These are phyloP conservation scores for Datnioides undecimradiatus DNA, from an alignment of 2,113 vertebrate genomes.

Conservation along the genomic window DNA sequence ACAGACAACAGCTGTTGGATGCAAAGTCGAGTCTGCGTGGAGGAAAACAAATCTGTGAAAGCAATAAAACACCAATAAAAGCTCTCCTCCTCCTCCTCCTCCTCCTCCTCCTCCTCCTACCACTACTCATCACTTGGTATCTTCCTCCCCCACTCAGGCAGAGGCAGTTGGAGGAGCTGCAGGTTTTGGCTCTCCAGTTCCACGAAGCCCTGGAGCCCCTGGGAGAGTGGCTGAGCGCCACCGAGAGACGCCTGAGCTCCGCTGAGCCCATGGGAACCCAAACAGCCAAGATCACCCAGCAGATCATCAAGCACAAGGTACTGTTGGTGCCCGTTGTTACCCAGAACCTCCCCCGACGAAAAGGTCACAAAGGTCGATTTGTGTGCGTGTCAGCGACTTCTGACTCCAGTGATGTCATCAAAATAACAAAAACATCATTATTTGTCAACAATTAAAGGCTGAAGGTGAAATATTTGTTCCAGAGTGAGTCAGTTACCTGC, in stretches of 20 bases:
- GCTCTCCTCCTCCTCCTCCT: background rate
- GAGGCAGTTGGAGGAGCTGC: slow-evolving; percentile 95
- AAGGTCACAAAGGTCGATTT: background rate
- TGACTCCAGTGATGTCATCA: background rate
- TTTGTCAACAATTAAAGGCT: too few relatives aligned
- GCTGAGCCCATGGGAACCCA: slow-evolving; percentile 98
- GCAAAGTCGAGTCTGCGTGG: background rate
- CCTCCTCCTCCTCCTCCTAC: background rate
- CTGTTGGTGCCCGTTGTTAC: background rate
- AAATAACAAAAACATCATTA: background rate
- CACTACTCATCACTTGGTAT: background rate
- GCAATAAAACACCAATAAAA: slow-evolving; percentile 45
- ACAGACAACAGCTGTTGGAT: slow-evolving; percentile 14
- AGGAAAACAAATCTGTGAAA: slow-evolving; percentile 11
- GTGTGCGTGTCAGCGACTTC: background rate
- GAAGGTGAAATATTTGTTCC: background rate
- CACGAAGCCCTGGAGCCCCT: slow-evolving; percentile 96
- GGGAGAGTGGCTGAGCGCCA: slow-evolving; percentile 93
- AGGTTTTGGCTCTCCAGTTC: slow-evolving; percentile 96
- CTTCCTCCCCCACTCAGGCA: slow-evolving; percentile 84
- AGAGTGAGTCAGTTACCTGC: background rate
- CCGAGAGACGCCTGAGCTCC: slow-evolving; percentile 94
- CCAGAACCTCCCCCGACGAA: background rate
- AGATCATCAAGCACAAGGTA: slow-evolving; percentile 95
- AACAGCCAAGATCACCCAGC: slow-evolving; percentile 96